Percentiles rank a stretch among this genome's conserved stretches.
Conservation (phyloP, 1,140 invertebrate genomes). For the Ceratosolen solmsi region DNA sequence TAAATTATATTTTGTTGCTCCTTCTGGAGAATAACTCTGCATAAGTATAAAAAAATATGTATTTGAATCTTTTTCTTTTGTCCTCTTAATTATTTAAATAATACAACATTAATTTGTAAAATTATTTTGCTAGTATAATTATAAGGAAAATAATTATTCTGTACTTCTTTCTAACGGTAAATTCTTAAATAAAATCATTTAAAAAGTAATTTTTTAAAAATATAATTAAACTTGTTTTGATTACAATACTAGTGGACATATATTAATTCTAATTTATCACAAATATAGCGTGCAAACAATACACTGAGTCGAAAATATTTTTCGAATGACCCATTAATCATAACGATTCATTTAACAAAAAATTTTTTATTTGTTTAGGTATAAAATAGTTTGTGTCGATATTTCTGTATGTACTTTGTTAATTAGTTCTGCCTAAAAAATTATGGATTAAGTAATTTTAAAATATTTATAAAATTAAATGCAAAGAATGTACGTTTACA, state of each 20-base stretch:
- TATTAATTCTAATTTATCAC: constrained; percentile 25
- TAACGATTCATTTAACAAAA: neutral
- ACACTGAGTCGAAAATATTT: neutral
- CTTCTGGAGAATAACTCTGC: neutral
- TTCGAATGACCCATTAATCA: neutral
- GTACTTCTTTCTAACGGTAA: neutral
- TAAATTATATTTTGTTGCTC: constrained; percentile 16
- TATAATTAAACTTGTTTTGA: neutral
- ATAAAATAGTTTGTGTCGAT: constrained; percentile 21
- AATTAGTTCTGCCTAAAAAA: constrained; percentile 41
- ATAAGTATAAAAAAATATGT: constrained; percentile 27
- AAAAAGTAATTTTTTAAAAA: neutral
- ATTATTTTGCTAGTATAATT: neutral
- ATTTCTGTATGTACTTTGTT: neutral
- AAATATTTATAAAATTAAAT: constrained; percentile 14
- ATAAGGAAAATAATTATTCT: neutral
- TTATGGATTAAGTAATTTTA: constrained; percentile 23
- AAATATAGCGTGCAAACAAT: constrained; percentile 2
- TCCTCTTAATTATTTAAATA: constrained; percentile 9
- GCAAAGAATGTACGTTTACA: neutral
- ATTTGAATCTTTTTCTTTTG: constrained; percentile 20
- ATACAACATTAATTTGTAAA: constrained; percentile 5
- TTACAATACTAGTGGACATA: neutral
- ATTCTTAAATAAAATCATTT: constrained; percentile 14
- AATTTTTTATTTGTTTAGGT: neutral